Evolutionary conservation across 2,797 vertebrate genomes (phyloP), one percentile per base, ranked within the genome.

Genomic region (Petrocephalus schoutedeni): DNA sequence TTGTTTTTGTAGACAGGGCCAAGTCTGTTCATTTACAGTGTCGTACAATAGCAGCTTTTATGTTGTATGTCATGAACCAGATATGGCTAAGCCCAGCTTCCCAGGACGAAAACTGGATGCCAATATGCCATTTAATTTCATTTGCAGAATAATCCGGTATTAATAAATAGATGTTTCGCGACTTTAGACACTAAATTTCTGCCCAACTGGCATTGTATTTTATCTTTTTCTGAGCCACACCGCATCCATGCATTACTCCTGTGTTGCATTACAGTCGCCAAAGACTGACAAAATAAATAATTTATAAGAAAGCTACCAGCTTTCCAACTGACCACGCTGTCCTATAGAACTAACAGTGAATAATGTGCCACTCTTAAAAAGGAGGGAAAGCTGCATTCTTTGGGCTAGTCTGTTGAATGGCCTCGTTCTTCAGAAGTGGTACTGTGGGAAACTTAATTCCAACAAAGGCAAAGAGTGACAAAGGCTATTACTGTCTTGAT

Each of bases 381-480:
- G 41, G 36, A 45, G 58, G 36, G 59, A 67, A 67, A 53, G 45
- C 19, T 45, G n/a, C 58, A 51, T 86, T 67, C 45, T 67, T 86
- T 23, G 12, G 19, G 41, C 6, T 64, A 67, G 36, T 51, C 59
- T 67, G 45, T 53, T 86, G 32, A 86, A 19, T 67, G 41, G 36
- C 32, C 58, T 67, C 41, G 49, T 86, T 86, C 54, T 86, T 86
- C 56, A 41, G 85, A 86, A 41, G 56, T 16, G 85, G 16, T n/a
- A 14, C 56, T 86, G 58, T 58, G 5, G 51, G 85, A 86, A 86
- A 86, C 85, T 53, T 67, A 67, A 64, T 53, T 86, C 58, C 45
- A 49, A 19, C 36, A 51, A 64, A 64, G 54, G 45, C 19, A 86
- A 64, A 23, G 59, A 51, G 59, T 45, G 58, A 86, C 61, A 86